A percentile compares a stretch with the other conserved stretches of the same genome.
phyloP scores from a whole-genome alignment of 2,113 vertebrate species.

The Hippocampus mohnikei region DNA sequence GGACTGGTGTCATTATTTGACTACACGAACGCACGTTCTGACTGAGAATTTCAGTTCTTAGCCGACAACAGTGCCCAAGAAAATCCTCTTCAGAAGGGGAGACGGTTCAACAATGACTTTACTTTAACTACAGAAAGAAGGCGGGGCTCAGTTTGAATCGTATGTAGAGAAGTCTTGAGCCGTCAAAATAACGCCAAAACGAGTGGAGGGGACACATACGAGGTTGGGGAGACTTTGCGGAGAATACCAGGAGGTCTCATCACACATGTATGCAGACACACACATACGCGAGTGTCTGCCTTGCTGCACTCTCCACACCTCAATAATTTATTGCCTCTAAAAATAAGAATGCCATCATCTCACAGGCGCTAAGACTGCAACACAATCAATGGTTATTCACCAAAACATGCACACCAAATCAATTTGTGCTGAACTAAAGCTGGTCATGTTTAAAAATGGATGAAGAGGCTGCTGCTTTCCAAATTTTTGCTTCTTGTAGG shows the following conservation, averaged over 20 bases:
- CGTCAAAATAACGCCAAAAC: background rate
- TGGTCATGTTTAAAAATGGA: slow-evolving; percentile 3
- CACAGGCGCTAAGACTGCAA: slow-evolving; percentile 40
- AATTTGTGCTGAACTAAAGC: slow-evolving; percentile 8
- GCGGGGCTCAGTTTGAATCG: background rate
- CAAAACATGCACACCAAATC: background rate
- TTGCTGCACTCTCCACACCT: slow-evolving; percentile 64
- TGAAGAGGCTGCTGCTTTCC: background rate
- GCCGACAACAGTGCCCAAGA: too few relatives aligned
- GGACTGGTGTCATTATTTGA: too few relatives aligned
- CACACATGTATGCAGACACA: slow-evolving; percentile 45
- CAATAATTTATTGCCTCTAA: slow-evolving; percentile 74
- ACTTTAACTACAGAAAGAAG: background rate
- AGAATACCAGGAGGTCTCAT: slow-evolving; percentile 49
- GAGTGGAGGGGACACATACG: background rate
- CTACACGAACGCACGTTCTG: too few relatives aligned
- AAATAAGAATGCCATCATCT: slow-evolving; percentile 72
- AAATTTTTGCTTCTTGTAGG: slow-evolving; percentile 27
- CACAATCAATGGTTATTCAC: slow-evolving; percentile 48
- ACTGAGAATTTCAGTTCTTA: too few relatives aligned
- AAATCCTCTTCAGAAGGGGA: too few relatives aligned
- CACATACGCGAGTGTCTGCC: slow-evolving; percentile 39
- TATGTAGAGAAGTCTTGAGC: background rate
- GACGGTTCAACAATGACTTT: background rate
- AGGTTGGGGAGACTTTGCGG: slow-evolving; percentile 23